Evolutionary conservation across 2,888 invertebrate genomes (phyloP).

Genomic region (Parnassius apollo): DNA sequence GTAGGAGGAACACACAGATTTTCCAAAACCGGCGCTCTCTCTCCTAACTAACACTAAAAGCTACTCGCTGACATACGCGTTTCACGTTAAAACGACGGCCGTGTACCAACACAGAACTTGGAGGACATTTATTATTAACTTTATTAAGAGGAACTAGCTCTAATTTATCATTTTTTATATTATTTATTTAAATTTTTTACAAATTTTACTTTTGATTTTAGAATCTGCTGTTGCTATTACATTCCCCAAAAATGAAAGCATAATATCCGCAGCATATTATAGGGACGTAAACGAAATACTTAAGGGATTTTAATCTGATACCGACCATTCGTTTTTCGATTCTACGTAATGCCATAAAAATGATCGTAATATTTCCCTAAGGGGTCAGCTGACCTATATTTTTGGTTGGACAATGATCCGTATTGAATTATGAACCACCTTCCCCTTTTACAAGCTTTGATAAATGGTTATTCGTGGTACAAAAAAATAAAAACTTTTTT

Average conservation of each 20-base stretch:
- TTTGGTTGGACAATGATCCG: not conserved
- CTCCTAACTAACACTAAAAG: too few relatives aligned
- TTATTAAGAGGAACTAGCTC: constrained; percentile 71
- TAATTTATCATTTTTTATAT: constrained; percentile 44
- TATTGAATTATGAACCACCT: not conserved
- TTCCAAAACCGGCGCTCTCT: too few relatives aligned
- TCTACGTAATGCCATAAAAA: not conserved
- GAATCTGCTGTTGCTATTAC: constrained; percentile 83
- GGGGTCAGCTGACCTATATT: not conserved
- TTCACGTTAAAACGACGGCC: too few relatives aligned
- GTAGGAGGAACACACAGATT: too few relatives aligned
- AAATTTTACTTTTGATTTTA: constrained; percentile 77
- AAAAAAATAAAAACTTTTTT: too few relatives aligned
- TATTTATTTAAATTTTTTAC: constrained; percentile 62
- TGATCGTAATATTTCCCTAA: not conserved
- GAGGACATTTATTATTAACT: constrained; percentile 82
- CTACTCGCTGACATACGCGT: too few relatives aligned
- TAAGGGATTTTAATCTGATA: not conserved
- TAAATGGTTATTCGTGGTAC: too few relatives aligned
- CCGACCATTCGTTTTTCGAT: not conserved
- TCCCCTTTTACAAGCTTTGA: not conserved
- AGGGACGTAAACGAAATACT: not conserved
- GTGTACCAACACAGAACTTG: too few relatives aligned
- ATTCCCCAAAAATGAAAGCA: too few relatives aligned
- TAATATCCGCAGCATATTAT: not conserved